A percentile compares a stretch with the other conserved stretches of the same genome.
Conservation (phyloP, 1,140 invertebrate species). For the Drosophila mojavensis region DNA sequence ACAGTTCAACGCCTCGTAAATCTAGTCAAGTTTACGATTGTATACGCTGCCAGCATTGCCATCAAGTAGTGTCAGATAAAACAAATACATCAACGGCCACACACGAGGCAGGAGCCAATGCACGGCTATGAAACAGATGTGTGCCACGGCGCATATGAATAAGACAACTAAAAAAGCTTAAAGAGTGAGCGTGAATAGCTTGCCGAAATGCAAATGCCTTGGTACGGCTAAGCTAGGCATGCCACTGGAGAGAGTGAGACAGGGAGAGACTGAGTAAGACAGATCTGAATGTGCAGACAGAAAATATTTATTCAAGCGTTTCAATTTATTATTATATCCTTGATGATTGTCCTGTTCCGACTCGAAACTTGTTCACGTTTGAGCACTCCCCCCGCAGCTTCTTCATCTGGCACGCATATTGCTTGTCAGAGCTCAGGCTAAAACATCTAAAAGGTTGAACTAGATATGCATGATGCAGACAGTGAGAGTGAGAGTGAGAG, state of each 20-base stretch:
- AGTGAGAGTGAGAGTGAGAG: too few species aligned
- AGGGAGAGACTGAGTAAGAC: too few species aligned
- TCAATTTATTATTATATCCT: too few species aligned
- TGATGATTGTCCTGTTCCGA: too few species aligned
- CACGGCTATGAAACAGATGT: conserved; percentile 23
- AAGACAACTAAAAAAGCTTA: conserved; percentile 13
- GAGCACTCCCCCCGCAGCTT: too few species aligned
- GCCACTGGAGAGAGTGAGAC: not conserved
- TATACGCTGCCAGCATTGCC: conserved; percentile 33
- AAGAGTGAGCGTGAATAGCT: conserved; percentile 20
- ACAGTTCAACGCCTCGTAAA: conserved; percentile 69
- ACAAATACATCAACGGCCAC: conserved; percentile 45
- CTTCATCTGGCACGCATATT: too few species aligned
- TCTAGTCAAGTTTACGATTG: conserved; percentile 47
- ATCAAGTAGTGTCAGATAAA: conserved; percentile 49
- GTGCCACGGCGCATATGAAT: conserved; percentile 20
- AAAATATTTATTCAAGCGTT: too few species aligned
- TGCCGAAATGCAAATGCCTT: not conserved
- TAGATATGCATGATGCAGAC: too few species aligned
- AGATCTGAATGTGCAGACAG: too few species aligned
- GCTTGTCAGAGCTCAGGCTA: too few species aligned
- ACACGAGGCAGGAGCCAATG: not conserved
- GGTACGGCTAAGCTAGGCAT: not conserved
- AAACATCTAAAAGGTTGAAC: too few species aligned
- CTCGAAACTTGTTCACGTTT: too few species aligned